These are phyloP conservation scores for Gobius niger DNA, from an alignment of 2,113 vertebrate genomes.

Conservation along the genomic window DNA sequence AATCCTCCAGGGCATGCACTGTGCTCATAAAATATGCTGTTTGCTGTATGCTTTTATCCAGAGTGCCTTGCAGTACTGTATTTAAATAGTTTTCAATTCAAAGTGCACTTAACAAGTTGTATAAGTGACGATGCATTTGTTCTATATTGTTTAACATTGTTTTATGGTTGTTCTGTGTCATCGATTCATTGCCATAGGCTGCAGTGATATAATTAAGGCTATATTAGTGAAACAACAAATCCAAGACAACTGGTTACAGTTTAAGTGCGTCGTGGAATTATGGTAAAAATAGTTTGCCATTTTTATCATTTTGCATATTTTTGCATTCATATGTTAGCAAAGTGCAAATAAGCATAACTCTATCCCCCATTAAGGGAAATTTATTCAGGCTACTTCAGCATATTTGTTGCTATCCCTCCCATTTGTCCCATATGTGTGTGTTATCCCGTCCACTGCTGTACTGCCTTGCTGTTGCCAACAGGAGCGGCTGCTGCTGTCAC, in stretches of 20 bases:
- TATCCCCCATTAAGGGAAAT: neutral
- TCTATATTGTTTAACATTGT: neutral
- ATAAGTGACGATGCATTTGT: neutral
- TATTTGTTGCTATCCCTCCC: neutral
- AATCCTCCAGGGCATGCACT: conserved; percentile 22
- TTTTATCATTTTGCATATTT: no score
- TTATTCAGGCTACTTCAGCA: neutral
- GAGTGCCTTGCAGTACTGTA: conserved; percentile 34
- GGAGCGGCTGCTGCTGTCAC: conserved; percentile 93
- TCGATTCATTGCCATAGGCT: neutral
- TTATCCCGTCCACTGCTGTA: neutral
- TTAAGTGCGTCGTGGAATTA: neutral
- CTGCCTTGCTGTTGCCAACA: conserved; percentile 50
- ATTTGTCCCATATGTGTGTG: neutral
- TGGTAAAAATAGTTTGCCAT: no score
- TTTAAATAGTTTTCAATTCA: conserved; percentile 17
- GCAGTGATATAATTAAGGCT: neutral
- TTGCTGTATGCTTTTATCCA: conserved; percentile 57
- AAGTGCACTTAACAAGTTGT: neutral
- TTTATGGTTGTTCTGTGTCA: neutral
- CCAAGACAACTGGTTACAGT: neutral
- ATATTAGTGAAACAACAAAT: neutral
- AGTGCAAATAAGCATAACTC: neutral
- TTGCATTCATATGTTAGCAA: no score
- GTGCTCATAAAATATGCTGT: conserved; percentile 54